These are phyloP conservation scores for Lates japonicus DNA, from an alignment of 2,797 vertebrate species.

Conservation along the genomic window DNA sequence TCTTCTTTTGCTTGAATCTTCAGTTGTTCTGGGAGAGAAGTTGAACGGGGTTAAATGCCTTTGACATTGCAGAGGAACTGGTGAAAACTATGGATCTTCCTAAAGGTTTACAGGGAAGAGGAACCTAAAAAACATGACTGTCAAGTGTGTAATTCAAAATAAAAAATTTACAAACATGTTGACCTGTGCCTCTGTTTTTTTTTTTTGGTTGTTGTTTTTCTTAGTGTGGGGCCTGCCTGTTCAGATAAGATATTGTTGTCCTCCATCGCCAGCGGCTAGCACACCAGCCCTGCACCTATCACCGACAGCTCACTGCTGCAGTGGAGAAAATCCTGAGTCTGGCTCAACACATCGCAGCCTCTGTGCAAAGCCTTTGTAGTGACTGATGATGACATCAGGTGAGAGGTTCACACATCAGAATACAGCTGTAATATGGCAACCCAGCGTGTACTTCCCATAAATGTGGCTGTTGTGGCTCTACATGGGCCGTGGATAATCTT, in stretches of 20 bases:
- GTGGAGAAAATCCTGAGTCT: conserved; percentile 97
- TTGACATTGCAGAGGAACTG: conserved; percentile 96
- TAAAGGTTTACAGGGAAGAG: conserved; percentile 93
- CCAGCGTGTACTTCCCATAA: no score
- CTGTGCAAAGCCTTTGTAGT: conserved; percentile 98
- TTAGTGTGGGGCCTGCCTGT: conserved; percentile 92
- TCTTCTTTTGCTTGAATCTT: conserved; percentile 6
- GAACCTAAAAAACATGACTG: background rate
- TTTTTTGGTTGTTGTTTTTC: background rate
- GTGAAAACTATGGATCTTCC: conserved; percentile 98
- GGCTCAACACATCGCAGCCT: conserved; percentile 96
- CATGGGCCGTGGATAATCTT: no score
- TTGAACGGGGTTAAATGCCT: conserved; percentile 94
- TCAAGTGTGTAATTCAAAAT: background rate
- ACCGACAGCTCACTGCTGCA: conserved; percentile 93
- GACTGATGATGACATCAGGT: conserved; percentile 98
- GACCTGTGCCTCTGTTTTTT: conserved; percentile 11
- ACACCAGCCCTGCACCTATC: conserved; percentile 94
- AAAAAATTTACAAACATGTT: background rate
- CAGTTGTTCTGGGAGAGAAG: conserved; percentile 98
- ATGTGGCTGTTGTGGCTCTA: no score
- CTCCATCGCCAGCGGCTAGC: conserved; percentile 94
- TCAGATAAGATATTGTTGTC: conserved; percentile 95
- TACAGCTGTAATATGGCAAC: background rate
- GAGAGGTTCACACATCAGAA: conserved; percentile 1